phyloP scores from a whole-genome alignment of 2,797 vertebrate genomes.

The Cygnus olor region DNA sequence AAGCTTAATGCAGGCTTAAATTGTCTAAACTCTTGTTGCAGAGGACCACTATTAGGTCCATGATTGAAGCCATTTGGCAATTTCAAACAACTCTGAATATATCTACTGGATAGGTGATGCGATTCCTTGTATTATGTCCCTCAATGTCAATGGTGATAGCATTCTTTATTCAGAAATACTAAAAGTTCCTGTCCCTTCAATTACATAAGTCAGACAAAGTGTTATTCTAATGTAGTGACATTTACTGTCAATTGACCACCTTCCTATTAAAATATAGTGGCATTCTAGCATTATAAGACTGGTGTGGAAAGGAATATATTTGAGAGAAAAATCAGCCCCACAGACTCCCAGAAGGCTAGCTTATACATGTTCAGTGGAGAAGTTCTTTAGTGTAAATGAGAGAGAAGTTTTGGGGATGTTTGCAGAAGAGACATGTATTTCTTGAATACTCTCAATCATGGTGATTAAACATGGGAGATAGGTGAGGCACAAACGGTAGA shows the following conservation, averaged over 20 bases:
- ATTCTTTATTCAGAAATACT: slow-evolving; percentile 1
- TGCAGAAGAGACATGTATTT: not conserved
- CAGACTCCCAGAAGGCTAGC: not conserved
- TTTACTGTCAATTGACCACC: not conserved
- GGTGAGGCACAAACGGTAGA: not conserved
- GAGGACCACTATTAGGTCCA: not conserved
- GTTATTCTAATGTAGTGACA: not conserved
- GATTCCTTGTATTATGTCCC: not conserved
- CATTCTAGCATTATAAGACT: not conserved
- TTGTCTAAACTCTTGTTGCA: not conserved
- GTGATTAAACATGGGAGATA: not conserved
- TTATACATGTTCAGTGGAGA: not conserved
- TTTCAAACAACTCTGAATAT: not conserved
- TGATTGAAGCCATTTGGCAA: not conserved
- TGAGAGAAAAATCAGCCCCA: not conserved
- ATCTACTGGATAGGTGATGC: not conserved
- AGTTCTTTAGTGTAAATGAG: not conserved
- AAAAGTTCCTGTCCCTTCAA: not conserved
- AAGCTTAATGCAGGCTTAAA: not conserved
- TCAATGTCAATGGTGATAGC: not conserved
- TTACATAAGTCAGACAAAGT: not conserved
- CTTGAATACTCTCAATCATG: fast-evolving
- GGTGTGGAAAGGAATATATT: not conserved
- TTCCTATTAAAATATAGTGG: not conserved
- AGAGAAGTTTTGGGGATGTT: not conserved